Percentiles rank a stretch among this genome's conserved stretches.
These are phyloP conservation scores for Gila orcuttii DNA, from an alignment of 2,113 vertebrate genomes.

Conservation along the genomic window DNA sequence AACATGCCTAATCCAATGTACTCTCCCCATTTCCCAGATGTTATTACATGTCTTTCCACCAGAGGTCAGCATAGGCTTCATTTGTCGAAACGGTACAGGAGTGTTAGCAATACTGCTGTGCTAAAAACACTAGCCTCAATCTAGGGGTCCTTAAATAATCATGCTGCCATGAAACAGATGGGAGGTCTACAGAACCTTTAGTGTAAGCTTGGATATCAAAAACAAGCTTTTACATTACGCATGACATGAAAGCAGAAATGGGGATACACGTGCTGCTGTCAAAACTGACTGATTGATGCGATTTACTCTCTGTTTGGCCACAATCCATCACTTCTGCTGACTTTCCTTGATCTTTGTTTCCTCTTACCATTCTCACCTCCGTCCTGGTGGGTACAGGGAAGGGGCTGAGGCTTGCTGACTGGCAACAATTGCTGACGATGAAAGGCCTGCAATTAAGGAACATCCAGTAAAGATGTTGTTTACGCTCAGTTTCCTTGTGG, in stretches of 20 bases:
- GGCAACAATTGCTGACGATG: constrained; percentile 95
- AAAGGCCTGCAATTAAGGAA: constrained; percentile 81
- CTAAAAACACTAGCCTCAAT: constrained; percentile 72
- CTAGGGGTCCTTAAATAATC: constrained; percentile 50
- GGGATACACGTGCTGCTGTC: neutral
- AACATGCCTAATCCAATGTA: neutral
- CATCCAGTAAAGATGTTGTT: constrained; percentile 23
- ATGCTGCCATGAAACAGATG: constrained; percentile 26
- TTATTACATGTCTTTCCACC: constrained; percentile 54
- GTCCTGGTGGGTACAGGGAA: constrained; percentile 86
- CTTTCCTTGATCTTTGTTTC: constrained; percentile 44
- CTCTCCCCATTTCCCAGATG: neutral
- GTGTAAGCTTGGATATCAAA: neutral
- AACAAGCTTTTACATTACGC: constrained; percentile 15
- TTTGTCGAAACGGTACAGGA: neutral
- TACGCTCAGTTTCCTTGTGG: constrained; percentile 6
- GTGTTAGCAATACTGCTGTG: constrained; percentile 66
- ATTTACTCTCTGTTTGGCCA: neutral
- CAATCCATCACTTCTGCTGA: constrained; percentile 29
- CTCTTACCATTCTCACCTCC: constrained; percentile 97
- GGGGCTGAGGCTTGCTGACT: constrained; percentile 87
- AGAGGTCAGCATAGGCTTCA: constrained; percentile 67
- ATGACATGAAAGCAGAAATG: neutral
- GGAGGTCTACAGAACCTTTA: constrained; percentile 6
- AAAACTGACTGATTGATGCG: neutral